Evolutionary conservation across 2,797 vertebrate species (phyloP), one percentile per base, ranked within the genome.

Genomic region (Chelidonichthys spinosus): DNA sequence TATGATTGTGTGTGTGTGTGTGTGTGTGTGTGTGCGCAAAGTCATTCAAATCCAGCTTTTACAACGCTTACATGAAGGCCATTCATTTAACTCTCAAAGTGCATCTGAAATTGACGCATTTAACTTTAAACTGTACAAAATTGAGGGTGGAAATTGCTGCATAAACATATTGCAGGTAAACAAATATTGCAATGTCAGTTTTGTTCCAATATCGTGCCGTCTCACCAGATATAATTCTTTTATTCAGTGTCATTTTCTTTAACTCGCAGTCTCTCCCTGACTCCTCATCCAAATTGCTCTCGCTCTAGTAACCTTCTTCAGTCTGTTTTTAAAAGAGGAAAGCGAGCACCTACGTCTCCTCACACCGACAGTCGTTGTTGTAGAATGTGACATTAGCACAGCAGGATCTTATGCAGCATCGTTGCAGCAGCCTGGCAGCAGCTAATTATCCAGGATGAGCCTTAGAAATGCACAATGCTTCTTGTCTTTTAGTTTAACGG

Each of bases 21-120:
- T 52, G 25, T 74, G 40, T 71, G 39, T 44, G 39, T 49, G 40
- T 71, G 39, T 44, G 39, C 42, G n/a, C 18, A 37, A 47, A 40
- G 43, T 40, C 17, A 64, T 46, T 32, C 52, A 73, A 54, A 75
- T 69, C 63, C 49, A 53, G 64, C 75, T 76, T 58, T 68, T 33
- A 43, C 52, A 5, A 11, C 35, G 55, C 15, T 4, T 40, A 62
- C 33, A 63, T 35, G 13, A 62, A 44, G 42, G 43, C 14, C 46
- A 59, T 71, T 66, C 25, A 25, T 25, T 25, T 2, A 25, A n/a
- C n/a, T n/a, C 2, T 25, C 2, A 25, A 25, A 25, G 25, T 25
- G 25, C 25, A 25, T 25, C 25, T 25, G 25, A 25, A 25, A 25
- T 25, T 25, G 25, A 2, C 25, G 25, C 25, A 25, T 25, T 25